These are phyloP conservation scores for Onychomys torridus DNA, from an alignment of 2,797 vertebrate genomes.

Conservation along the genomic window DNA sequence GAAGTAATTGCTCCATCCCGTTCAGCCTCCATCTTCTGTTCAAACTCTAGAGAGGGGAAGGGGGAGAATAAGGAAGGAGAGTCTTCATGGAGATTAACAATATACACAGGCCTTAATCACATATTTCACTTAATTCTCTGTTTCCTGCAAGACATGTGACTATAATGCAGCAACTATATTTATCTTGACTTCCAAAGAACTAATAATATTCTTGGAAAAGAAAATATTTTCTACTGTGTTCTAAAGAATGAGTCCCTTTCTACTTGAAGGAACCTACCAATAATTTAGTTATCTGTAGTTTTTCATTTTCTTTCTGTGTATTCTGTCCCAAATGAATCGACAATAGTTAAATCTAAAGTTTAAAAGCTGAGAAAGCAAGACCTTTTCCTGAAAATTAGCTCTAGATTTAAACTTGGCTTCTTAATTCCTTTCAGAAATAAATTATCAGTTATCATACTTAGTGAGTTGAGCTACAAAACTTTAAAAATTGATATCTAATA, in stretches of 20 bases:
- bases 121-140: neutral
- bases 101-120: neutral
- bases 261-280: neutral
- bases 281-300: neutral
- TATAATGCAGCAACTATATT: neutral
- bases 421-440: neutral
- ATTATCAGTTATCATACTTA: neutral
- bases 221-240: neutral
- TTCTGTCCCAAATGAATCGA: neutral
- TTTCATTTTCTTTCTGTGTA: neutral
- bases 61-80: no score
- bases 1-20: neutral
- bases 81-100: neutral
- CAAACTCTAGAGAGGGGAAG: neutral
- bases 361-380: neutral
- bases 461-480: neutral
- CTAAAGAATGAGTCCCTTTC: neutral
- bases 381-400: neutral
- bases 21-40: neutral
- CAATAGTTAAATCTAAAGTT: neutral
- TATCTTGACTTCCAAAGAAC: constrained; percentile 18
- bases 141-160: neutral
- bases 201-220: neutral
- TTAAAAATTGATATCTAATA: neutral
- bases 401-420: neutral